Base-by-base conservation (phyloP, 2,797 vertebrate genomes). In the Malacoctenus gilli region DNA sequence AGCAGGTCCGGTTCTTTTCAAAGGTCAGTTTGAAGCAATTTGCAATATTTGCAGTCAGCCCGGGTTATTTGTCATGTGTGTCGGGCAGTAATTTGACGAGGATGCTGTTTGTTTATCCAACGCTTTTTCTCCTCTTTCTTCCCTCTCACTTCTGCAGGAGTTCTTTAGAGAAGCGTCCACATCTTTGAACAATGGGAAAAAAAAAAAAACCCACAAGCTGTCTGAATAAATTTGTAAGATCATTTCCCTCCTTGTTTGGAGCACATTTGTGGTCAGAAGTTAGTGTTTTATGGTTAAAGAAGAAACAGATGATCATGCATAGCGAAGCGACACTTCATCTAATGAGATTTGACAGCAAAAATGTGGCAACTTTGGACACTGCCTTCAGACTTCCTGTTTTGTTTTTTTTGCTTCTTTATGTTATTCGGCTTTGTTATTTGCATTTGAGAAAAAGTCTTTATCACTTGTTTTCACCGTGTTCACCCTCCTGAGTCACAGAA, bases 21-120 rank as follows among this genome's bases (percentile, higher is more conserved):
- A 48, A 65, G 64, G 60, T 68, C 46, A 40, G 25, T 41, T 59
- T 46, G 39, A 52, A 59, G 41, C 30, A 43, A 51, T 48, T 47
- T 61, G 48, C 15, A 25, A 21, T 38, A 42, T 65, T 39, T 53
- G 42, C 55, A 60, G 63, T 60, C 48, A 42, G 19, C 18, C 19
- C 8, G 23, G 19, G 21, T 68, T 62, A 43, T 65, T 51, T 52
- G 53, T 40, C n/a, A 31, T 36, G 48, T 53, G 20, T 38, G 12
- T 30, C 8, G 1, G 12, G 37, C 32, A 16, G 41, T 25, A 55
- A 60, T 51, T 63, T 59, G 23, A 63, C 64, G 42, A 53, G 28
- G 28, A 37, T 48, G 20, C 35, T 54, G 38, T 68, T 68, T 67
- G 42, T 55, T 62, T 32, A 48, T 15, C n/a, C 12, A 28, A 44